phyloP scores from a whole-genome alignment of 2,113 vertebrate species.

The Apteryx mantelli region DNA sequence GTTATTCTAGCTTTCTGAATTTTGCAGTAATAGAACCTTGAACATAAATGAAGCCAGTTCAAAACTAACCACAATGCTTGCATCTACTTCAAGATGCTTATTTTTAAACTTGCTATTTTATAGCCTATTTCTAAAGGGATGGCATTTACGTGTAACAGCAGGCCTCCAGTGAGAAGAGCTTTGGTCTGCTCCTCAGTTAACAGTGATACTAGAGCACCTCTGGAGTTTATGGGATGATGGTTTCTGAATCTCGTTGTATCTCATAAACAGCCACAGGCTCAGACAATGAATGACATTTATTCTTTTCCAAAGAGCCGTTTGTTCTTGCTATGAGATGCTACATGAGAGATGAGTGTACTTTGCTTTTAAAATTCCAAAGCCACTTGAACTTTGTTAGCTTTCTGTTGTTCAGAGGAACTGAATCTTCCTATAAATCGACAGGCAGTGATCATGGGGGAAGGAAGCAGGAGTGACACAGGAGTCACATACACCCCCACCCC shows the following conservation, averaged over 20 bases:
- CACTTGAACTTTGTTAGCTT: not conserved
- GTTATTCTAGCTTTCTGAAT: not conserved
- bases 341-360: not conserved
- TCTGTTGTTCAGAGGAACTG: not conserved
- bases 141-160: not conserved
- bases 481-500: not conserved
- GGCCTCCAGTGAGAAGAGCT: not conserved
- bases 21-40: not conserved
- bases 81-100: slow-evolving; percentile 5
- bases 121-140: not conserved
- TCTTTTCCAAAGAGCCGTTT: not conserved
- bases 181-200: not conserved
- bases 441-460: not conserved
- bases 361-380: slow-evolving; percentile 1
- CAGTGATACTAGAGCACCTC: not conserved
- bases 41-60: not conserved
- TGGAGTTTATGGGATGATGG: not conserved
- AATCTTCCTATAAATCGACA: not conserved
- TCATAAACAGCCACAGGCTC: not conserved
- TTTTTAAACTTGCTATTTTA: not conserved
- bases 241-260: not conserved
- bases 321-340: not conserved
- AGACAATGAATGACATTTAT: not conserved
- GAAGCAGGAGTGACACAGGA: not conserved
- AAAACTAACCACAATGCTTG: not conserved